These are phyloP conservation scores for Drosophila anceps DNA, from an alignment of 2,888 invertebrate genomes.

Conservation along the genomic window DNA sequence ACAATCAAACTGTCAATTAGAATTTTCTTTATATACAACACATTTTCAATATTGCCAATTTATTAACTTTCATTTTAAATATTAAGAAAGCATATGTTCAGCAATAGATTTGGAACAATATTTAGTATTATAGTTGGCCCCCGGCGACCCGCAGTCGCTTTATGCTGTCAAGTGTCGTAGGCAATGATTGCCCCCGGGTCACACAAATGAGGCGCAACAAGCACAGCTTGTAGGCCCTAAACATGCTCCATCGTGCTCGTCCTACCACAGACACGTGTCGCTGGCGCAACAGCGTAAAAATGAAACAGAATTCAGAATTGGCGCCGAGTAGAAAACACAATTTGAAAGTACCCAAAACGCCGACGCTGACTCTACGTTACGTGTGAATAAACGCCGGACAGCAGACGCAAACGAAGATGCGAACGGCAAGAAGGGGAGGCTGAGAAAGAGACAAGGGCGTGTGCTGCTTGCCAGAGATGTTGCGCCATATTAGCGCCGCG, in stretches of 20 bases:
- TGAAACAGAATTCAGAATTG: slow-evolving; percentile 61
- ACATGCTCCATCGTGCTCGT: not conserved
- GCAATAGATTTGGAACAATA: not conserved
- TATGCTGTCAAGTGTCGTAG: slow-evolving; percentile 29
- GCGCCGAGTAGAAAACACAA: slow-evolving; percentile 38
- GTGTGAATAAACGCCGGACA: slow-evolving; percentile 56
- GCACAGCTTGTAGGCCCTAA: slow-evolving; percentile 64
- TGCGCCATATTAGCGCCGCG: slow-evolving; percentile 80
- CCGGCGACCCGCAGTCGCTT: slow-evolving; percentile 5
- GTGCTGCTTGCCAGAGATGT: slow-evolving; percentile 60
- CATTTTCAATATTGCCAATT: not conserved
- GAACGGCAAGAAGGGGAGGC: not conserved
- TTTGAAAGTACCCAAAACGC: slow-evolving; percentile 46
- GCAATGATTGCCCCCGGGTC: slow-evolving; percentile 46
- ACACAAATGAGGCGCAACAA: slow-evolving; percentile 67
- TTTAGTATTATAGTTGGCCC: not conserved
- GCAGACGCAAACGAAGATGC: not conserved
- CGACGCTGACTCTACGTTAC: slow-evolving; percentile 36
- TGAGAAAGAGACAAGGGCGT: not conserved
- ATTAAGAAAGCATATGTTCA: not conserved
- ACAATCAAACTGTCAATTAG: too few relatives aligned
- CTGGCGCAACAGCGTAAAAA: slow-evolving; percentile 73
- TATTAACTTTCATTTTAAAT: not conserved
- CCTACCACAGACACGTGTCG: slow-evolving; percentile 27
- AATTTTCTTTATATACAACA: too few relatives aligned